Evolutionary conservation across 37 sponge, comb jelly and placozoan genomes (phyloP), one percentile per base, ranked within the genome.

Genomic region (Spongilla lacustris): DNA sequence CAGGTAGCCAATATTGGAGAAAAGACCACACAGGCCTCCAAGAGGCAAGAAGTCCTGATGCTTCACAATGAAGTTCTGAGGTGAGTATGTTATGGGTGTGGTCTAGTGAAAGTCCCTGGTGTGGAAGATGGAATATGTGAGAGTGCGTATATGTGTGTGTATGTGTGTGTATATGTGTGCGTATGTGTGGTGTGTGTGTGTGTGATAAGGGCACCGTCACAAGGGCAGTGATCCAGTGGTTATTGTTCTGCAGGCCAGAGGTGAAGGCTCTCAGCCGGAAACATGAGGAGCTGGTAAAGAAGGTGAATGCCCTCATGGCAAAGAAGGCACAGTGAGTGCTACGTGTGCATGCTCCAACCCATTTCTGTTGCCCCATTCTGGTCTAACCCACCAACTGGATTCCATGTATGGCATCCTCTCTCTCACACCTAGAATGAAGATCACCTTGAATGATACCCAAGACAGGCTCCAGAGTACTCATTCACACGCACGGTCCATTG

Each of bases 21-120:
- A 19, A 67, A 41, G 21, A 74, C 37, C 14, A 22, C 26, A 46
- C 36, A 68, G 58, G 69, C 69, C 6, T 30, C n/a, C 22, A 80
- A 73, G 28, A 85, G 36, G 4, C 76, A 82, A 9, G 83, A 90
- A 38, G 72, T 90, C 26, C 31, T 90, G 78, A 71, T 76, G 11
- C 49, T 90, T 29, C 91, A 90, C 73, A 90, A 90, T 82, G 86
- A 90, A 77, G 78, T 90, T 21, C 83, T 90, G 14, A 36, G 76
- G 91, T 90, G 66, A 84, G 86, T 79, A 24, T 72, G 29, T 21
- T 21, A 24, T 72, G 73, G 5, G 73, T 72, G 14, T 32, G 21
- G 4, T 8, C 19, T 58, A 17, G 21, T 58, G 58, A 46, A 8
- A 17, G 58, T 58, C 58, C 11, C 4, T 58, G 58, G 21, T 58